Evolutionary conservation across 1,140 invertebrate species (phyloP), one percentile per base, ranked within the genome.

Genomic region (Hyphantria cunea): DNA sequence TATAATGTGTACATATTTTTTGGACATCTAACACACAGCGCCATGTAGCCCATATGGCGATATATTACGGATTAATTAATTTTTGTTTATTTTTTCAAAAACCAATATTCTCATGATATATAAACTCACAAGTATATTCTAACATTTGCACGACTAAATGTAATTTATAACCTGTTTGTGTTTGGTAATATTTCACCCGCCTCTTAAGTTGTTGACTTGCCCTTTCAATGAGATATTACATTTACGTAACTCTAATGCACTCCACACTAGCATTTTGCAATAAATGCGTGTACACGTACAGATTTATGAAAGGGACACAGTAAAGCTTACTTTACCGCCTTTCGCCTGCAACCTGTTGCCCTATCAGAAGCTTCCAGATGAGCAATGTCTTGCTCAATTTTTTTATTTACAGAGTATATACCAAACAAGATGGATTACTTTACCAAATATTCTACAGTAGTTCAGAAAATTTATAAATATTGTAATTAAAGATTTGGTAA

Each of bases 171-270:
- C 2, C 13, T n/a, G 41, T 44, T 44, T 44, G 41, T 25, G 17
- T 25, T 25, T 25, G 41, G 41, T n/a, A 6, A 9, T 12, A 44
- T 13, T 13, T 44, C 41, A 13, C 41, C 9, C 41, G 41, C 41
- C 41, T 44, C n/a, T 44, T 13, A n/a, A n/a, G 41, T 13, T 44
- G n/a, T 13, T 13, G 41, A 44, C n/a, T 44, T 44, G 41, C 41
- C 41, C 41, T 44, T 44, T 44, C 41, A 12, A 12, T 44, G 41
- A 44, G 41, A n/a, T 44, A 44, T n/a, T 44, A n/a, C 41, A n/a
- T 44, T 44, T 12, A 44, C 41, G 41, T 44, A 44, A 44, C 41
- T 44, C 41, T 44, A 44, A 44, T 44, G 41, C 41, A 44, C 41
- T 44, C 41, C 12, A n/a, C 41, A 44, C n/a, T 12, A 7, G 41